Conservation (phyloP, 2,888 invertebrate species). For the Synanthedon myopaeformis region DNA sequence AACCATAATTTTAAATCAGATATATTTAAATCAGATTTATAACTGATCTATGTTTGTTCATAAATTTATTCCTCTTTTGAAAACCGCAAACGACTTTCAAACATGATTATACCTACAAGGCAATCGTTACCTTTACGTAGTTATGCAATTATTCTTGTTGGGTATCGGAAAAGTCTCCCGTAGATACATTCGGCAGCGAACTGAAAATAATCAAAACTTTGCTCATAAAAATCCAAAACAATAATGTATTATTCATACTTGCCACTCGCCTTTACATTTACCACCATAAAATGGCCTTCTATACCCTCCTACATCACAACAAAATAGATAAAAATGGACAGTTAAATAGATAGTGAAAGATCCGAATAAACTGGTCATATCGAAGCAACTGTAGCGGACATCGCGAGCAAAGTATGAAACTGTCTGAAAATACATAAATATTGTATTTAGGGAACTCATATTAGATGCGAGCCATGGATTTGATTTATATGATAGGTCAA, state of each 20-base stretch:
- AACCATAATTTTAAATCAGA: not conserved
- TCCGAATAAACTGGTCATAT: conserved; percentile 34
- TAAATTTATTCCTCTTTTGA: not conserved
- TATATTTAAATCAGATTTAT: not conserved
- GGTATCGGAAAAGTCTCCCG: conserved; percentile 37
- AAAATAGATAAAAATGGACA: conserved; percentile 19
- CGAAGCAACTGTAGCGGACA: conserved; percentile 44
- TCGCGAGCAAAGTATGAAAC: conserved; percentile 60
- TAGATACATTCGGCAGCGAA: conserved; percentile 52
- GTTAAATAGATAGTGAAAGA: conserved; percentile 26
- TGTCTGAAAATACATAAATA: conserved; percentile 67
- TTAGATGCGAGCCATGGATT: conserved; percentile 27
- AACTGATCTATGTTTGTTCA: not conserved
- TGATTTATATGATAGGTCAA: not conserved
- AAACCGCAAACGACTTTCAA: conserved; percentile 38
- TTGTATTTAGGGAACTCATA: conserved; percentile 54
- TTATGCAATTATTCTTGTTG: conserved; percentile 46
- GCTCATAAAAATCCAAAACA: conserved; percentile 71
- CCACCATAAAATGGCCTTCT: conserved; percentile 34
- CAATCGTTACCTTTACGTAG: conserved; percentile 22
- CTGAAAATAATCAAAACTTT: conserved; percentile 72
- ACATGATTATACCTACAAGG: conserved; percentile 23
- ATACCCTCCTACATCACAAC: conserved; percentile 19
- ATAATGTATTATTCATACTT: conserved; percentile 70
- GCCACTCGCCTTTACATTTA: conserved; percentile 41